Evolutionary conservation across 2,888 invertebrate genomes (phyloP).

Genomic region (Amphiduros pacificus): DNA sequence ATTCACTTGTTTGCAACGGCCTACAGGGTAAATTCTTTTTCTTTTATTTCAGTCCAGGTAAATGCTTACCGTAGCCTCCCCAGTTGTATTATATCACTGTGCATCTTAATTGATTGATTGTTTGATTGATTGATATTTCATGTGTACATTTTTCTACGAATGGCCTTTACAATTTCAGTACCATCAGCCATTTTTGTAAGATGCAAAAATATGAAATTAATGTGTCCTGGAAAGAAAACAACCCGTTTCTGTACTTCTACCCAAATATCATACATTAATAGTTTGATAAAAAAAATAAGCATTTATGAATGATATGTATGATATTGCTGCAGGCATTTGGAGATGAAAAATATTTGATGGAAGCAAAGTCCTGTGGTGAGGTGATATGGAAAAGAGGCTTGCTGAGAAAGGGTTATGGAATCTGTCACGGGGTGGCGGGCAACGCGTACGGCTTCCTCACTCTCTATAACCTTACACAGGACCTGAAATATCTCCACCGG

Average conservation of each 20-base stretch:
- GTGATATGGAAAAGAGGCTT: conserved; percentile 81
- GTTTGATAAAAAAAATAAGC: neutral
- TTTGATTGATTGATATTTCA: no score
- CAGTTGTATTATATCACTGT: no score
- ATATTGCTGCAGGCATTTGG: conserved; percentile 22
- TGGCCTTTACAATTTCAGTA: no score
- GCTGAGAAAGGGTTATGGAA: conserved; percentile 79
- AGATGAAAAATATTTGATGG: conserved; percentile 63
- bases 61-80: no score
- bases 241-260: no score
- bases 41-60: no score
- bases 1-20: conserved; percentile 67
- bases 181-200: no score
- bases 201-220: no score
- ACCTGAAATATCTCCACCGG: conserved; percentile 73
- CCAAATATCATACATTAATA: neutral
- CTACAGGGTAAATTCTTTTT: conserved; percentile 34
- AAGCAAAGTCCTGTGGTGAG: conserved; percentile 74
- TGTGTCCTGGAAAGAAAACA: no score
- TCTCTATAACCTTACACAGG: conserved; percentile 77
- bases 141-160: no score
- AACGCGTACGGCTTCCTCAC: conserved; percentile 83
- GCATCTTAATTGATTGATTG: no score
- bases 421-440: conserved; percentile 87
- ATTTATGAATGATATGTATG: neutral